phyloP scores from a whole-genome alignment of 2,797 vertebrate genomes.

The Falco columbarius region DNA sequence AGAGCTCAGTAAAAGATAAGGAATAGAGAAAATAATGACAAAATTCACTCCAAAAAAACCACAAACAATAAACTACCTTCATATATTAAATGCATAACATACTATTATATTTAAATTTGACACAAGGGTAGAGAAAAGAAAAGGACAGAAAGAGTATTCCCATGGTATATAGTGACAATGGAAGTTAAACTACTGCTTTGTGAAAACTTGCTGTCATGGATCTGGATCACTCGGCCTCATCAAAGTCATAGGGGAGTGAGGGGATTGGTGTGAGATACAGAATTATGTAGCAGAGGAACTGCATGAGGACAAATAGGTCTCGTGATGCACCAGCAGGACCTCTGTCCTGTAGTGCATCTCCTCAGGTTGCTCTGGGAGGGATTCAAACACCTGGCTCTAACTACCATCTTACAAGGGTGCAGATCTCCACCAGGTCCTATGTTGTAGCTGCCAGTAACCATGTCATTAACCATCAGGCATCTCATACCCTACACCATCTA shows the following conservation, averaged over 20 bases:
- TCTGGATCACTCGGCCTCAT: neutral
- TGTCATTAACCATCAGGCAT: neutral
- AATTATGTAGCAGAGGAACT: neutral
- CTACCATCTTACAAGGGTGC: neutral
- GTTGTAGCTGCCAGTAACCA: neutral
- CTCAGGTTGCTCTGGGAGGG: neutral
- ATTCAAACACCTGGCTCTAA: neutral
- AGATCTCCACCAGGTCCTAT: neutral
- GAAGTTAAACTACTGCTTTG: neutral
- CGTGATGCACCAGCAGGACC: neutral
- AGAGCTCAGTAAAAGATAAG: neutral
- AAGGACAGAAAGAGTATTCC: neutral
- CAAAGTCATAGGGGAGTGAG: neutral
- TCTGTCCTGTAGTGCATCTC: neutral
- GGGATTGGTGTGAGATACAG: neutral
- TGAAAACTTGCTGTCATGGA: rapidly evolving
- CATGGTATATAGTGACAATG: neutral
- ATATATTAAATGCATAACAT: neutral
- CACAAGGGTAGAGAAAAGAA: neutral
- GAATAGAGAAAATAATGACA: neutral
- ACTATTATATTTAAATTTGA: neutral
- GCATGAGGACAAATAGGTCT: neutral
- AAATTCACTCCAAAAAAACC: neutral
- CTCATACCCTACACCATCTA: neutral
- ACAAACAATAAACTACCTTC: neutral